Conservation (phyloP, 2,113 vertebrate species). For the Lophotis ruficrista region DNA sequence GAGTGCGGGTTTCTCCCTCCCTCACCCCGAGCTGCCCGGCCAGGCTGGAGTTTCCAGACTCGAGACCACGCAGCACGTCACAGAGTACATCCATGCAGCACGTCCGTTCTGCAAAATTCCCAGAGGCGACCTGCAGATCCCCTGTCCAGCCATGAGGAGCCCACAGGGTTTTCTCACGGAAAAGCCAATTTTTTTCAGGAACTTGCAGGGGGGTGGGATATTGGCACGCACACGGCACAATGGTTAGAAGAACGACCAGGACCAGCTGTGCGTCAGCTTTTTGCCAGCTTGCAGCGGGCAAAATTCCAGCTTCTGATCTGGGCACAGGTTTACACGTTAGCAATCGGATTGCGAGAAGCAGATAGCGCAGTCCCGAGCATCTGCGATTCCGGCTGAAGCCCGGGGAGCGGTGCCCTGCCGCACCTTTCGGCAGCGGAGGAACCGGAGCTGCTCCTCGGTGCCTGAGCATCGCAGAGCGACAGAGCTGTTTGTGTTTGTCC, state of each 20-base stretch:
- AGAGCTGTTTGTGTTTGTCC: not conserved
- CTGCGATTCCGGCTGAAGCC: not conserved
- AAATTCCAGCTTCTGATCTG: not conserved
- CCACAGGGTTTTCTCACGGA: not conserved
- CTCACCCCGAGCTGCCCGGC: not conserved
- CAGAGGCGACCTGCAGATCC: not conserved
- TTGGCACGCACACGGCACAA: rapidly evolving
- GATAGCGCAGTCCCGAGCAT: not conserved
- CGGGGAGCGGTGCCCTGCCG: not conserved
- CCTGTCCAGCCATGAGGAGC: rapidly evolving
- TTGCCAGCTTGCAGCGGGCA: not conserved
- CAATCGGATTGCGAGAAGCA: not conserved
- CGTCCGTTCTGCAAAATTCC: not conserved
- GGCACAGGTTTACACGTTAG: rapidly evolving
- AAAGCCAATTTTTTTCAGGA: not conserved
- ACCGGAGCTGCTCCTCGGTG: rapidly evolving
- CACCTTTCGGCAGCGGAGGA: too few relatives aligned
- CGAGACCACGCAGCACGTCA: not conserved
- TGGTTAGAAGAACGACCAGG: not conserved
- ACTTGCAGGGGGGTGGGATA: not conserved
- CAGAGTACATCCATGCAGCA: too few relatives aligned
- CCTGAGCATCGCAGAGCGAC: rapidly evolving
- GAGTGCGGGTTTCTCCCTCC: not conserved
- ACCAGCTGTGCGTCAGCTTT: not conserved
- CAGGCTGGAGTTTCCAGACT: too few relatives aligned